Evolutionary conservation across 2,113 vertebrate genomes (phyloP).

Genomic region (Orthonyx spaldingii): DNA sequence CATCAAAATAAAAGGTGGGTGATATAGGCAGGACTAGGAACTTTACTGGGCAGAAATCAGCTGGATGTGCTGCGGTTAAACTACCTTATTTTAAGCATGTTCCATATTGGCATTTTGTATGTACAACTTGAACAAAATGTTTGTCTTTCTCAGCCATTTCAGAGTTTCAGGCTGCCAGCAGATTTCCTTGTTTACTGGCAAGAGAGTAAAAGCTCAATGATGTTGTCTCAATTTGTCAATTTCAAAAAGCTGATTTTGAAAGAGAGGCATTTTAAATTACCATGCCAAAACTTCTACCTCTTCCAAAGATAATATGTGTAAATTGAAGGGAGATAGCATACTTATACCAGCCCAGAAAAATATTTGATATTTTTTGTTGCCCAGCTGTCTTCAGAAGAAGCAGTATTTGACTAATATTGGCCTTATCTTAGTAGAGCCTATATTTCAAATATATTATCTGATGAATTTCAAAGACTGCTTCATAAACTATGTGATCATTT

Average conservation of each 20-base stretch:
- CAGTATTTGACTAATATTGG: background rate
- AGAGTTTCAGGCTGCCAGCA: background rate
- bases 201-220: background rate
- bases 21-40: background rate
- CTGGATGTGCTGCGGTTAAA: background rate
- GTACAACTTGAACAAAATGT: background rate
- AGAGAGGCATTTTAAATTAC: background rate
- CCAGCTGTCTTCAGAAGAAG: background rate
- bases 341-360: background rate
- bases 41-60: background rate
- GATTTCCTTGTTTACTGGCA: background rate
- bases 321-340: background rate
- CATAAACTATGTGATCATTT: background rate
- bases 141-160: background rate
- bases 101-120: background rate
- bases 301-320: background rate
- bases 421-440: background rate
- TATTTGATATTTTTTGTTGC: background rate
- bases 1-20: background rate
- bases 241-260: background rate
- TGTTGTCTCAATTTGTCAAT: background rate
- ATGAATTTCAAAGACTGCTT: background rate
- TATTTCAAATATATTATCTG: conserved; percentile 10
- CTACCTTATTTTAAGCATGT: background rate
- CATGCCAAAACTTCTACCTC: background rate